Base-by-base conservation (phyloP, 2,797 vertebrate species). In the Thripadectes ignobilis region DNA sequence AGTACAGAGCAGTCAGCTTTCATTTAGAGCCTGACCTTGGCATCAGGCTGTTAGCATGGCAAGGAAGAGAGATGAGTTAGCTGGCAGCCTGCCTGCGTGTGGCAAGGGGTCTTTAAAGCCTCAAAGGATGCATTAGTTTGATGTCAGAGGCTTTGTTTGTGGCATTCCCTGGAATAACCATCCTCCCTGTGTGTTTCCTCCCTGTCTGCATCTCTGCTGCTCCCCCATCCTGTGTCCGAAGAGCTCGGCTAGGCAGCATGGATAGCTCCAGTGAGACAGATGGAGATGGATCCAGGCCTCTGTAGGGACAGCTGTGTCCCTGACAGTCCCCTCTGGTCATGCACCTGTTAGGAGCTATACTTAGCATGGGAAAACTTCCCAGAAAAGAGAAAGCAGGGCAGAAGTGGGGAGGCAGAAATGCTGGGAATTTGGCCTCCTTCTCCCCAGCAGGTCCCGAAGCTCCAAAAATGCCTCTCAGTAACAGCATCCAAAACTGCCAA, bases 321-420 rank as follows among this genome's bases (percentile, higher is more conserved):
- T 97, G 97, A 67, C 95, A 97, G 77, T 77, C 81, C 84, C 82
- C 96, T 93, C 90, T 96, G 93, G 95, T 97, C 86, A 75, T 95
- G 98, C 98, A 99, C 98, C 98, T 99, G 98, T 98, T 98, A 98
- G 95, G 97, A 97, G 96, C 98, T 98, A 98, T 98, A 98, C 98
- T 98, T 98, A 98, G 98, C 98, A 98, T 93, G 97, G 95, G 93
- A 97, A 97, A 96, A 98, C 97, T 97, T 91, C 93, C 96, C 94
- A 87, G 82, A 87, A 95, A 77, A 85, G 78, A 89, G 89, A 91
- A 92, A 62, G 74, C 67, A 86, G 61, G 49, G 75, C 59, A 84
- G 30, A 59, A 81, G 43, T 12, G 13, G 24, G 73, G 51, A 71
- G 73, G 85, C 48, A 52, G 54, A 57, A 93, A 91, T 90, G 65